Conservation (phyloP, 2,797 vertebrate species). For the Chelon labrosus region DNA sequence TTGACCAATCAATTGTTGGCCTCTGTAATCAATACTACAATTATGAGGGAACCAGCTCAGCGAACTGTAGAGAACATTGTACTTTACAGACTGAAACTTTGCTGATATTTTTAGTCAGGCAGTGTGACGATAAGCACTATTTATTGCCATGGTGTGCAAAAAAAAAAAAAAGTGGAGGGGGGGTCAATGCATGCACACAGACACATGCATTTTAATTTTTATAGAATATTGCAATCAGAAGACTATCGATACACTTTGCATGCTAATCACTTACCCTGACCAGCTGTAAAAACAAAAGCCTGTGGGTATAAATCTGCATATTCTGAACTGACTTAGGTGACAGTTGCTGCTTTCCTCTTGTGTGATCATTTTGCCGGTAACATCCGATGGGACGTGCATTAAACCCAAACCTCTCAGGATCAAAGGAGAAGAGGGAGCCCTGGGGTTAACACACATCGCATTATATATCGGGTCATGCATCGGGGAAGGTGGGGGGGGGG, state of each 20-base stretch:
- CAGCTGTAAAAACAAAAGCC: conserved; percentile 77
- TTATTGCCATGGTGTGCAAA: conserved; percentile 51
- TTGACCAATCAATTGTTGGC: conserved; percentile 70
- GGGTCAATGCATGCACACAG: conserved; percentile 37
- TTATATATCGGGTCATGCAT: conserved; percentile 54
- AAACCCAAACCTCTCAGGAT: conserved; percentile 70
- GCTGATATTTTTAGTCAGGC: conserved; percentile 39
- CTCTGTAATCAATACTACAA: conserved; percentile 70
- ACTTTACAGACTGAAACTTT: conserved; percentile 46
- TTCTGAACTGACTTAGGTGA: conserved; percentile 99
- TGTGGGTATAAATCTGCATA: conserved; percentile 90
- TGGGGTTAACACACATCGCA: conserved; percentile 68
- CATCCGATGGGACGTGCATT: conserved; percentile 83
- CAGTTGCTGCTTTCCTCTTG: conserved; percentile 92
- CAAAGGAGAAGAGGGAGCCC: conserved; percentile 54
- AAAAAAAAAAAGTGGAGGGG: not conserved
- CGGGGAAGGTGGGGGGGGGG: not conserved
- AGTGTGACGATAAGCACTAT: conserved; percentile 43
- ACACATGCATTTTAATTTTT: conserved; percentile 41
- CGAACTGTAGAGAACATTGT: conserved; percentile 47
- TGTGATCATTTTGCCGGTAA: conserved; percentile 93
- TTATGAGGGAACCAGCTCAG: conserved; percentile 75
- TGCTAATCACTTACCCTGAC: conserved; percentile 90
- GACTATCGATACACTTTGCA: conserved; percentile 61
- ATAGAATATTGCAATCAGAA: conserved; percentile 20